Evolutionary conservation across 2,113 vertebrate species (phyloP).

Genomic region (Hypocryptadius cinnamomeus): DNA sequence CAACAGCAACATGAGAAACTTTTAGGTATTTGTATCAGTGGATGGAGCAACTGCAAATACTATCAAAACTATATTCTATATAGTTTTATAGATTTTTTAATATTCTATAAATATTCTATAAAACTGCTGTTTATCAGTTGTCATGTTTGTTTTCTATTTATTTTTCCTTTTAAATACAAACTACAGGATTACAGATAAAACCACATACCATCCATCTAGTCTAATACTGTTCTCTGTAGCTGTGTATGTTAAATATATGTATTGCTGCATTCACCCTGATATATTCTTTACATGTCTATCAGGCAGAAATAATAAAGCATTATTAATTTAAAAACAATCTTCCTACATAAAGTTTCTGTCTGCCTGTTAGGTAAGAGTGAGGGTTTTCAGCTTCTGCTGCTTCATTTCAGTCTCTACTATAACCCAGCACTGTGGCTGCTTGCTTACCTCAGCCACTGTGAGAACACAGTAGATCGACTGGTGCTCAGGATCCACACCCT

Average conservation of each 20-base stretch:
- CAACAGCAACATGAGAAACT: not conserved
- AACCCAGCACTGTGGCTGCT: not conserved
- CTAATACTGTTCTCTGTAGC: not conserved
- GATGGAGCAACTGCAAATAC: not conserved
- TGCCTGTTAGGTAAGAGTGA: not conserved
- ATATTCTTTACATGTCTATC: not conserved
- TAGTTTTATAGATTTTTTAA: too few relatives aligned
- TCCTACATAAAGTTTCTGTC: not conserved
- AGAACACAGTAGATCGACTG: conserved; percentile 94
- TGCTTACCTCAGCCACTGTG: conserved; percentile 84
- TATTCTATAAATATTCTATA: too few relatives aligned
- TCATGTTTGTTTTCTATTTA: not conserved
- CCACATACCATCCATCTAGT: not conserved
- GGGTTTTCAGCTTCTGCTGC: not conserved
- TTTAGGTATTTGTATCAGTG: not conserved
- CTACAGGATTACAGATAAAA: not conserved
- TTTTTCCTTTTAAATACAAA: not conserved
- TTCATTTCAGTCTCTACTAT: not conserved
- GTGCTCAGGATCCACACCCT: conserved; percentile 92
- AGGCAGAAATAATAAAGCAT: not conserved
- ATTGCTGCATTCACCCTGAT: not conserved
- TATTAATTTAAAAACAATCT: not conserved
- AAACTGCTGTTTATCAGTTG: not conserved
- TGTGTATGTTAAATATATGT: not conserved
- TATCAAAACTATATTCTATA: too few relatives aligned